A percentile compares a stretch with the other conserved stretches of the same genome.
Evolutionary conservation across 1,140 invertebrate genomes (phyloP).

Genomic region (Zaprionus lachaisei): DNA sequence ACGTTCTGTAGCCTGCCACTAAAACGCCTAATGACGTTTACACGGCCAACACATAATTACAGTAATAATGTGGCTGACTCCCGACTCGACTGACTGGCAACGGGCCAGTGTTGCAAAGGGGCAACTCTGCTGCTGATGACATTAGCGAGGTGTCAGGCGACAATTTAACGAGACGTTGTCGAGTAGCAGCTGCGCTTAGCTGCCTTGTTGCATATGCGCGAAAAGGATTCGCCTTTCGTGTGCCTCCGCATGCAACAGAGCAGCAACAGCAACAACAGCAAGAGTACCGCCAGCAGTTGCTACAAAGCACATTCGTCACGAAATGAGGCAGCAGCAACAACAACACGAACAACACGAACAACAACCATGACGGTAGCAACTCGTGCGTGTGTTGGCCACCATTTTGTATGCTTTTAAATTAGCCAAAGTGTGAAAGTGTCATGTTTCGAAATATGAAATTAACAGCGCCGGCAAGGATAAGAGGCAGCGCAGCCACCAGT

Average conservation of each 20-base stretch:
- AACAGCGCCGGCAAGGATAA: slow-evolving; percentile 52
- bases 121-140: slow-evolving; percentile 59
- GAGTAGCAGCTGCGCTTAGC: slow-evolving; percentile 15
- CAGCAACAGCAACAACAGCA: slow-evolving; percentile 2
- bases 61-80: slow-evolving; percentile 75
- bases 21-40: slow-evolving; percentile 80
- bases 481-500: slow-evolving; percentile 13
- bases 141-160: slow-evolving; percentile 80
- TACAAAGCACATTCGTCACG: slow-evolving; percentile 75
- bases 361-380: slow-evolving; percentile 10
- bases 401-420: slow-evolving; percentile 81
- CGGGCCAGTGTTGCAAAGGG: slow-evolving; percentile 15
- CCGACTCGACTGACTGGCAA: slow-evolving; percentile 25
- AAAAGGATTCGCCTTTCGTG: slow-evolving; percentile 68
- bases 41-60: slow-evolving; percentile 81
- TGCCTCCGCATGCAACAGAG: slow-evolving; percentile 65
- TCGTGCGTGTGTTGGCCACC: slow-evolving; percentile 66
- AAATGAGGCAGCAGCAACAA: slow-evolving; percentile 48
- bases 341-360: slow-evolving; percentile 9
- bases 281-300: slow-evolving; percentile 20
- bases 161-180: slow-evolving; percentile 70
- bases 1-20: slow-evolving; percentile 53
- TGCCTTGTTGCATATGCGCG: slow-evolving; percentile 52
- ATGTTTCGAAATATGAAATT: slow-evolving; percentile 81
- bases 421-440: slow-evolving; percentile 80